Percentiles rank a stretch among this genome's conserved stretches.
These are phyloP conservation scores for Zosterops pallidus DNA, from an alignment of 2,113 vertebrate species.

Conservation along the genomic window DNA sequence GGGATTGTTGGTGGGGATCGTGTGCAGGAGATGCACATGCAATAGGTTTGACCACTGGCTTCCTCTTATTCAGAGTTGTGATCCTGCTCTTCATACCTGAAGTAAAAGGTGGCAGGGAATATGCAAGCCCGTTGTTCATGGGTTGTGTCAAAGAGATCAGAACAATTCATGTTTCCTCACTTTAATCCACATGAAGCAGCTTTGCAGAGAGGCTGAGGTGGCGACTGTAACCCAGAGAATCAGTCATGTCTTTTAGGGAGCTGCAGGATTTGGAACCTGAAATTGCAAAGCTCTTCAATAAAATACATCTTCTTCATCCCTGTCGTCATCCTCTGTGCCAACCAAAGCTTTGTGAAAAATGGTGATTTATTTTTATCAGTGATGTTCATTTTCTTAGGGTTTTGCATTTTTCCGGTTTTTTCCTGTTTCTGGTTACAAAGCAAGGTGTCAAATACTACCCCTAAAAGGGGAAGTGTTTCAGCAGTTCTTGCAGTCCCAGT, in stretches of 20 bases:
- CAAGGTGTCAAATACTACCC: not conserved
- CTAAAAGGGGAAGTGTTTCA: not conserved
- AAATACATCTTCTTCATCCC: not conserved
- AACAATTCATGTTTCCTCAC: not conserved
- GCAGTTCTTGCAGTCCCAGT: not conserved
- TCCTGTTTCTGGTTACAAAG: not conserved
- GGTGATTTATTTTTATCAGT: not conserved
- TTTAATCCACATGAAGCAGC: not conserved
- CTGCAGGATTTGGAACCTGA: not conserved
- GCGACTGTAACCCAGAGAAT: not conserved
- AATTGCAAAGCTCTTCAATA: not conserved
- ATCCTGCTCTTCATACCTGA: not conserved
- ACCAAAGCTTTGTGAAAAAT: not conserved
- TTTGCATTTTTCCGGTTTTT: not conserved
- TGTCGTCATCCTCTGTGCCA: not conserved
- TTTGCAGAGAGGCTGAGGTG: not conserved
- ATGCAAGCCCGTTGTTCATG: not conserved
- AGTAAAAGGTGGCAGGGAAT: not conserved
- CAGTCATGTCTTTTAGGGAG: not conserved
- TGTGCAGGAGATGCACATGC: not conserved
- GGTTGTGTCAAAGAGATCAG: not conserved
- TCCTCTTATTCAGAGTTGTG: not conserved
- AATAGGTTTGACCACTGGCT: not conserved
- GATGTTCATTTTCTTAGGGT: not conserved
- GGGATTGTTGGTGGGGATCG: not conserved